Percentiles rank a stretch among this genome's conserved stretches.
Evolutionary conservation across 2,113 vertebrate genomes (phyloP).

Genomic region (Orthonyx spaldingii): DNA sequence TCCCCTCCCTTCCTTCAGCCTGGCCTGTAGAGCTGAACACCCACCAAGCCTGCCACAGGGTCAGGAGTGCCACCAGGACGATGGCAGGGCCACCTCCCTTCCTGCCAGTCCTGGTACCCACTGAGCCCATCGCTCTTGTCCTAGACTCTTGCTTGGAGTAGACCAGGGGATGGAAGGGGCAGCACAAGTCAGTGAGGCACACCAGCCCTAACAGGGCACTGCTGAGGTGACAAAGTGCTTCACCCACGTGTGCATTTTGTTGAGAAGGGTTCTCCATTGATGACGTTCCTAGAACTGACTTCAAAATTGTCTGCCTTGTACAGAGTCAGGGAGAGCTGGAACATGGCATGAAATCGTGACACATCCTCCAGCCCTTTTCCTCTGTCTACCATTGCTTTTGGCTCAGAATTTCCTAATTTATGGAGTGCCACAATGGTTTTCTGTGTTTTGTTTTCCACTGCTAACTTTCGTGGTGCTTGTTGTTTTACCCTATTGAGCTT

Average conservation of each 20-base stretch:
- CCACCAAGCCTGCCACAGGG: background rate
- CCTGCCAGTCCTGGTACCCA: background rate
- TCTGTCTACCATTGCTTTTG: background rate
- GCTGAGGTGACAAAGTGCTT: background rate
- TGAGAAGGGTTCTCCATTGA: background rate
- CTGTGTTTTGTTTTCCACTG: background rate
- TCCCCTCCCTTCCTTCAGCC: background rate
- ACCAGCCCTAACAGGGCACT: background rate
- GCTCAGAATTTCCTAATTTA: background rate
- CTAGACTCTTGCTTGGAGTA: background rate
- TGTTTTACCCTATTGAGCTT: background rate
- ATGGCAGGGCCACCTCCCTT: background rate
- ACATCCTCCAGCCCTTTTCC: background rate
- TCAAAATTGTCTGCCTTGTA: background rate
- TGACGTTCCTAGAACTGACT: background rate
- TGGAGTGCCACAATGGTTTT: background rate
- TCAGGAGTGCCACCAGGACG: fast-evolving
- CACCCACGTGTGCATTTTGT: background rate
- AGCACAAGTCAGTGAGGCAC: background rate
- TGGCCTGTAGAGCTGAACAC: background rate
- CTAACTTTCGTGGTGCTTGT: background rate
- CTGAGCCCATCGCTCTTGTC: background rate
- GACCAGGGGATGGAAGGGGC: background rate
- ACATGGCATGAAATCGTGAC: fast-evolving
- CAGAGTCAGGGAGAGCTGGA: background rate